phyloP scores from a whole-genome alignment of 2,113 vertebrate species.

The Spilogale gracilis region DNA sequence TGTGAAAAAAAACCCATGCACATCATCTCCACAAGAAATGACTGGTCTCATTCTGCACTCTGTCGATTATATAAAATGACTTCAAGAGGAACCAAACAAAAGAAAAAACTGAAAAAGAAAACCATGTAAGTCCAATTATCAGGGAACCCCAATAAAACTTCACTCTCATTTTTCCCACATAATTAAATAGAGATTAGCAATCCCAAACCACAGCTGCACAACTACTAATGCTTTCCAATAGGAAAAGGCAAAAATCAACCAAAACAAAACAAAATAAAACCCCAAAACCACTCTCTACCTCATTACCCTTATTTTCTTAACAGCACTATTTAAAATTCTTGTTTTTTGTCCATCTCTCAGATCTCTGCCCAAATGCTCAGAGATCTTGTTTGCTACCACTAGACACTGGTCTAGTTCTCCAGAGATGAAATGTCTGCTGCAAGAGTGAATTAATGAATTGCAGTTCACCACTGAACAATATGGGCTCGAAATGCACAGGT shows the following conservation, averaged over 20 bases:
- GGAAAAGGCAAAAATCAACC: conserved; percentile 27
- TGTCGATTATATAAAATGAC: conserved; percentile 49
- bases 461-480: neutral
- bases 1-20: neutral
- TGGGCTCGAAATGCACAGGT: neutral
- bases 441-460: conserved; percentile 18
- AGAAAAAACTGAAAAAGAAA: conserved; percentile 40
- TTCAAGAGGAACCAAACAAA: conserved; percentile 48
- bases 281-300: neutral
- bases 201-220: conserved; percentile 7
- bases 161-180: neutral
- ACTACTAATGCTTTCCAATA: neutral
- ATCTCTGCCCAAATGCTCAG: neutral
- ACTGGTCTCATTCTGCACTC: neutral
- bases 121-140: conserved; percentile 16
- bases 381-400: neutral
- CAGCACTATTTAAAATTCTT: neutral
- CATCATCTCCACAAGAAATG: conserved; percentile 52
- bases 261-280: neutral
- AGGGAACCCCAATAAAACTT: neutral
- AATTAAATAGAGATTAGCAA: conserved; percentile 36
- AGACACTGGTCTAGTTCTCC: too few relatives aligned
- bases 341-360: neutral
- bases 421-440: neutral
- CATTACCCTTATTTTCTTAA: neutral